phyloP scores from a whole-genome alignment of 2,113 vertebrate species.

The Salvelinus namaycush region DNA sequence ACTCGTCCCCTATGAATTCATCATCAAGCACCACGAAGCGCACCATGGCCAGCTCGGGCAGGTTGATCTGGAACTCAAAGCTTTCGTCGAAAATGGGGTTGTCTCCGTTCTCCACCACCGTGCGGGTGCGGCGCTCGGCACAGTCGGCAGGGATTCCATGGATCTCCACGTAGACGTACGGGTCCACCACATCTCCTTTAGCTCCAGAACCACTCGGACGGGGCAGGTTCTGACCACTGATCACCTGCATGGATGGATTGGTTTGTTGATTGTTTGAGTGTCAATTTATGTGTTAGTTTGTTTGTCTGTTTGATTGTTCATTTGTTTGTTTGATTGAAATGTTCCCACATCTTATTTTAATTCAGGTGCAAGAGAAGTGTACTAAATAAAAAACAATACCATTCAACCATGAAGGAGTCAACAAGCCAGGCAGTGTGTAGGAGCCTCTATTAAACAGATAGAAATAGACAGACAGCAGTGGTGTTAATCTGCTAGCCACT shows the following conservation, averaged over 20 bases:
- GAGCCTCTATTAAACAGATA: no score
- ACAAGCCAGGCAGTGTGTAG: no score
- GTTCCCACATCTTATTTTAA: no score
- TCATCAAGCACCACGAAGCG: slow-evolving; percentile 94
- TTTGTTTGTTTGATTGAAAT: no score
- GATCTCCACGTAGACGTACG: slow-evolving; percentile 92
- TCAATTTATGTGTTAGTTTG: no score
- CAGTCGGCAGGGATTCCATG: slow-evolving; percentile 95
- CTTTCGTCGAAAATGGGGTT: slow-evolving; percentile 95
- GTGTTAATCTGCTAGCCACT: no score
- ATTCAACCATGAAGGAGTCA: background rate
- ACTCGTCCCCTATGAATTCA: slow-evolving; percentile 93
- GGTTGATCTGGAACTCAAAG: slow-evolving; percentile 95
- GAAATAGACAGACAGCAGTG: no score
- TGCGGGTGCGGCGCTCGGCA: slow-evolving; percentile 91
- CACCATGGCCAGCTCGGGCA: slow-evolving; percentile 93
- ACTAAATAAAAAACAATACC: no score
- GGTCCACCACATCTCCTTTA: slow-evolving; percentile 94
- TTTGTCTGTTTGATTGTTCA: no score
- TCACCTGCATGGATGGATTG: slow-evolving; percentile 76
- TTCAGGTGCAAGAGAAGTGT: no score
- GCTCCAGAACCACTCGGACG: slow-evolving; percentile 89
- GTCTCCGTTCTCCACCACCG: slow-evolving; percentile 88
- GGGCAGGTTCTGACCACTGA: slow-evolving; percentile 92
- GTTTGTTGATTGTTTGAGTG: background rate